Evolutionary conservation across 2,113 vertebrate genomes (phyloP), one percentile per base, ranked within the genome.

Genomic region (Nipponia nippon): DNA sequence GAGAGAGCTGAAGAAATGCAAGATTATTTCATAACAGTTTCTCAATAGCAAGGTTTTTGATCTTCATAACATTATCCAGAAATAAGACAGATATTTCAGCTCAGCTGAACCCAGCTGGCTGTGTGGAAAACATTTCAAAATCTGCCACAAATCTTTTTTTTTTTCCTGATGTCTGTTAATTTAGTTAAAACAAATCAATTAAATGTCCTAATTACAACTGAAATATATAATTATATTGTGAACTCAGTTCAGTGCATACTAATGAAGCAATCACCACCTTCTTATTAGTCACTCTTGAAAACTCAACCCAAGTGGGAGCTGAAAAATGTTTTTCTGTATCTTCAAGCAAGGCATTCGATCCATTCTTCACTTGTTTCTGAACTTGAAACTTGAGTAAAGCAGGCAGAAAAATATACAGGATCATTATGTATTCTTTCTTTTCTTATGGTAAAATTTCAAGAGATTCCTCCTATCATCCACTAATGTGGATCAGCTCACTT

Each of bases 101-200:
- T 93, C 83, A 92, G 79, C 83, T 93, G 94, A 97, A 82, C 65
- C 86, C 94, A 97, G 94, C 96, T 96, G 90, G 63, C 77, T 97
- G 77, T 38, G 80, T 89, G 78, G 89, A 95, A 96, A 97, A 96
- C 63, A 92, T 92, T 96, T 95, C 91, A 86, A 93, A 95, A 95
- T 81, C 86, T 95, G 86, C 44, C 83, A 89, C 66, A 81, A 79
- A 77, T 70, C 63, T 89, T 71, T 30, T 65, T 29, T 29, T 61
- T 91, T 52, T 52, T 13, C 23, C 55, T 56, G 29, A 87, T 92
- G 86, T 84, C 90, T 96, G 80, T 95, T 95, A 91, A 94, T 96
- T 95, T 93, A 67, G 76, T 93, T 97, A 95, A 96, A 97, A 97
- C 96, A 97, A 96, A 97, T 95, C 96, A 97, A 97, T 97, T 97